A percentile compares a stretch with the other conserved stretches of the same genome.
These are phyloP conservation scores for Chloropsis cyanopogon DNA, from an alignment of 2,113 vertebrate species.

Conservation along the genomic window DNA sequence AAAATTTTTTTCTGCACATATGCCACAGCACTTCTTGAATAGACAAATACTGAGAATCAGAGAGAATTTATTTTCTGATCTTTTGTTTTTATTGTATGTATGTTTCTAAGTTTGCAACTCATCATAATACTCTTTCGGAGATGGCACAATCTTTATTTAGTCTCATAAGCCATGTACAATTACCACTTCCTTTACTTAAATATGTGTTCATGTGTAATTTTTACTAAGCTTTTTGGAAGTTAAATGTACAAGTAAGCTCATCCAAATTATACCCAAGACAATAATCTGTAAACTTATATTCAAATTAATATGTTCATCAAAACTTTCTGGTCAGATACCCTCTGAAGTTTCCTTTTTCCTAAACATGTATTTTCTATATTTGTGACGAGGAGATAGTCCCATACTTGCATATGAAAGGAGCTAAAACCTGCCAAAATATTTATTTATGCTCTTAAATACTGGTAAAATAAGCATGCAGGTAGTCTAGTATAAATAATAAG, in stretches of 20 bases:
- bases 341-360: neutral
- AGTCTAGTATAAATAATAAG: neutral
- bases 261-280: neutral
- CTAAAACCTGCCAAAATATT: neutral
- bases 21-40: neutral
- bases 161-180: neutral
- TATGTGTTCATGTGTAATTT: neutral
- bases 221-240: neutral
- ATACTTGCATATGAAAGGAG: neutral
- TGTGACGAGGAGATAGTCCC: neutral
- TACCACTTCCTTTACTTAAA: neutral
- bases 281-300: neutral
- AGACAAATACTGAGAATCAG: neutral
- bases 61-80: neutral
- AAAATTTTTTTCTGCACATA: neutral
- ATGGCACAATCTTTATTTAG: neutral
- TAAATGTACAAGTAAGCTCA: neutral
- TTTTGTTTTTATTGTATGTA: neutral
- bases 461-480: neutral
- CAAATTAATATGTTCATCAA: neutral
- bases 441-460: neutral
- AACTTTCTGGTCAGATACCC: neutral
- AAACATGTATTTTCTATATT: neutral
- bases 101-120: neutral
- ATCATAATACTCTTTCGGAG: neutral